Conservation (phyloP, 2,888 invertebrate species). For the Drosophila rubida region DNA sequence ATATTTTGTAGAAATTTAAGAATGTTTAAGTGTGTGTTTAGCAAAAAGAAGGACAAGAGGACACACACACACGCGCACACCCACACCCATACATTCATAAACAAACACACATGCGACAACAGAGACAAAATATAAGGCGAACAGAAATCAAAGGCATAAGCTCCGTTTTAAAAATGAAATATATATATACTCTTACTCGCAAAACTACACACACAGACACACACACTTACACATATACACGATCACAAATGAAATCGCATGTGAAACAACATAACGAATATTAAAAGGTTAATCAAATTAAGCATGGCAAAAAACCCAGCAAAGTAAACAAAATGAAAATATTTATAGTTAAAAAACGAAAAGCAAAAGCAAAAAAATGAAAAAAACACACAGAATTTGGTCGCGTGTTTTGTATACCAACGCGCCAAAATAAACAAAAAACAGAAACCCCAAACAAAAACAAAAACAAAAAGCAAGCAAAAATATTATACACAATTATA, state of each 20-base stretch:
- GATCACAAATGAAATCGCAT: slow-evolving; percentile 59
- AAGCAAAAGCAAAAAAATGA: slow-evolving; percentile 22
- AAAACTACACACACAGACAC: slow-evolving; percentile 16
- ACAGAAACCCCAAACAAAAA: slow-evolving; percentile 11
- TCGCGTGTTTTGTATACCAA: slow-evolving; percentile 72
- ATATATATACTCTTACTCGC: slow-evolving; percentile 33
- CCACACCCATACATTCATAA: slow-evolving; percentile 10
- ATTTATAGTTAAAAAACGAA: slow-evolving; percentile 68
- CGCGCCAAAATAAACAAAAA: slow-evolving; percentile 61
- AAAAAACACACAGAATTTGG: slow-evolving; percentile 52
- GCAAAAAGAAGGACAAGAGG: slow-evolving; percentile 47
- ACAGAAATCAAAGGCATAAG: slow-evolving; percentile 60
- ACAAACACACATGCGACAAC: slow-evolving; percentile 25
- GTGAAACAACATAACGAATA: slow-evolving; percentile 74
- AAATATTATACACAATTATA: slow-evolving; percentile 70
- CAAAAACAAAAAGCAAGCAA: slow-evolving; percentile 51
- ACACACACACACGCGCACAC: slow-evolving; percentile 18
- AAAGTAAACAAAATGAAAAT: slow-evolving; percentile 45
- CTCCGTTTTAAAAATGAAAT: slow-evolving; percentile 63
- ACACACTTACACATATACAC: slow-evolving; percentile 44
- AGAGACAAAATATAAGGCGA: slow-evolving; percentile 43
- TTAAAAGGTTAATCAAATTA: slow-evolving; percentile 75
- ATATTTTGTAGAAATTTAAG: slow-evolving; percentile 84
- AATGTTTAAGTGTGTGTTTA: slow-evolving; percentile 67
- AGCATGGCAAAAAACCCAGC: slow-evolving; percentile 44